These are phyloP conservation scores for Aculops lycopersici DNA, from an alignment of 1,140 invertebrate species.

Conservation along the genomic window DNA sequence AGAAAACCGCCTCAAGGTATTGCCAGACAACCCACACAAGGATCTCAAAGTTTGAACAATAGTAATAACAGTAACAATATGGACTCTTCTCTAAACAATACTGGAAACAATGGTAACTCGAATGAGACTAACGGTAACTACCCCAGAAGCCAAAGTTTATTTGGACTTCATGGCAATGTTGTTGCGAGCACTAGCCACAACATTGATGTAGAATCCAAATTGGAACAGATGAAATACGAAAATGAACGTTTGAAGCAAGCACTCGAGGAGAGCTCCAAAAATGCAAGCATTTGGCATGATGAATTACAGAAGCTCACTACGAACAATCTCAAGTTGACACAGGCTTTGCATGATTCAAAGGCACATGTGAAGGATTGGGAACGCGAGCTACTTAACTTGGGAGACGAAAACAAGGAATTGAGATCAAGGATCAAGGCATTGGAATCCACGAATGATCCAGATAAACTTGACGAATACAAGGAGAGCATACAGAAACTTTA, in stretches of 20 bases:
- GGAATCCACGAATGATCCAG: too few species aligned
- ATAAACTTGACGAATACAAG: too few species aligned
- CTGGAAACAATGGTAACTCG: too few species aligned
- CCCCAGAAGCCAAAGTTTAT: conserved; percentile 21
- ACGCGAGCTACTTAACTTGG: conserved; percentile 66
- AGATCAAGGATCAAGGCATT: background rate
- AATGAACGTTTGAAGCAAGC: conserved; percentile 81
- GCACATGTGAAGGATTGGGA: conserved; percentile 97
- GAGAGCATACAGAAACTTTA: too few species aligned
- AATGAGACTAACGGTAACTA: conserved; percentile 14
- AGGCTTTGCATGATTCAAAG: conserved; percentile 77
- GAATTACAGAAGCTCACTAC: conserved; percentile 79
- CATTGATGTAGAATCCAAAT: background rate
- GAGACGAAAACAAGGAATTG: conserved; percentile 56
- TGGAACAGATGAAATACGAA: conserved; percentile 70
- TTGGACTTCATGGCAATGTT: conserved; percentile 17
- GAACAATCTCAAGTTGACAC: conserved; percentile 70
- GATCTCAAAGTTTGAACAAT: too few species aligned
- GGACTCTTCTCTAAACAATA: too few species aligned
- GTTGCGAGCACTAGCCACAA: conserved; percentile 13
- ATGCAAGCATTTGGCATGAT: conserved; percentile 93
- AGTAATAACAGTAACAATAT: too few species aligned
- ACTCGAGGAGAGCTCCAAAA: conserved; percentile 71
- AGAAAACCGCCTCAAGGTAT: too few species aligned
- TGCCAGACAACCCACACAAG: too few species aligned